Evolutionary conservation across 1,140 invertebrate species (phyloP), one percentile per base, ranked within the genome.

Genomic region (Pteromalus puparum): DNA sequence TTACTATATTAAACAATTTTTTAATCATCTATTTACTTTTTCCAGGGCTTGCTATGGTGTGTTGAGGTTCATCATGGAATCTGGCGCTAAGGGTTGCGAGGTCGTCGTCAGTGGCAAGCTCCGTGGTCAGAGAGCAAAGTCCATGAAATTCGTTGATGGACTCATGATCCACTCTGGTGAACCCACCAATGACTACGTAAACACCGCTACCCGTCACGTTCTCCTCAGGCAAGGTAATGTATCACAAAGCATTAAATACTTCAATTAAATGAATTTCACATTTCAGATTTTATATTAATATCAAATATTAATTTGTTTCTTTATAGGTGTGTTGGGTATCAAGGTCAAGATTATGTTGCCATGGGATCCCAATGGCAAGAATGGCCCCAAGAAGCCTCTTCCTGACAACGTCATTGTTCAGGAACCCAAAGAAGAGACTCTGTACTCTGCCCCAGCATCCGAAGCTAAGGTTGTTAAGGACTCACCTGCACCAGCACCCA

Each of bases 261-360:
- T 70, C 4, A 42, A 34, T 28, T 34, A 1, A n/a, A 13, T 53
- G 53, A 42, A 42, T 26, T 78, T 48, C 2, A 1, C 24, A 30
- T 48, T 28, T n/a, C 26, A 68, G 26, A 2, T 26, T 70, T 70
- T 70, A 68, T 70, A 26, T 26, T 26, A 68, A 68, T 67, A 67
- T 34, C 6, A 34, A 34, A 21, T 65, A 65, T 48, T 15, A 61
- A 18, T 84, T 53, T 74, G 30, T 18, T 81, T 84, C 78, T 9
- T 89, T 88, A 80, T 68, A 93, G 93, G 92, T 91, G 95, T 97
- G 81, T 93, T 97, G 87, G 95, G 96, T 88, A 96, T 99, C 90
- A 99, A 99, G 94, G 99, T 99, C 0, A 99, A 99, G 94, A 99
- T 99, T 92, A 99, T 99, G 99, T 96, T 99, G 92, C 98, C 98